These are phyloP conservation scores for Blera fallax DNA, from an alignment of 2,888 invertebrate genomes.

Conservation along the genomic window DNA sequence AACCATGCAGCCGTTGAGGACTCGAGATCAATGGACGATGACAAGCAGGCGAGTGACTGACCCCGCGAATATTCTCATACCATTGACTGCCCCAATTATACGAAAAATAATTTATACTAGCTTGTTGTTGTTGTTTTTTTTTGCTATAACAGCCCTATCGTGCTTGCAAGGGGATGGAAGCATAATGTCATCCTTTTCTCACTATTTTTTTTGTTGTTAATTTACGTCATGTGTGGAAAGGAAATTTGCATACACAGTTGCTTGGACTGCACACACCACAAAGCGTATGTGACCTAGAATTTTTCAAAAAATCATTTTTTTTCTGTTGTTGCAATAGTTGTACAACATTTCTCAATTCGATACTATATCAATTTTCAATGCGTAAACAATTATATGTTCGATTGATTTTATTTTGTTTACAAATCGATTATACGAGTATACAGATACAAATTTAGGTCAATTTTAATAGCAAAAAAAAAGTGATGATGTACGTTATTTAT, in stretches of 20 bases:
- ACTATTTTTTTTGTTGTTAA: background rate
- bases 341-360: background rate
- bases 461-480: background rate
- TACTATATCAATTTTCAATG: constrained; percentile 35
- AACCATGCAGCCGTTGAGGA: constrained; percentile 17
- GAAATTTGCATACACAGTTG: constrained; percentile 25
- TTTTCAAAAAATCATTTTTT: background rate
- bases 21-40: constrained; percentile 33
- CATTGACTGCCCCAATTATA: constrained; percentile 8
- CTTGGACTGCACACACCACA: background rate
- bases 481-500: constrained; percentile 1
- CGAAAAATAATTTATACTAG: background rate
- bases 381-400: constrained; percentile 35
- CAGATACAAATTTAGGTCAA: background rate
- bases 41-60: background rate
- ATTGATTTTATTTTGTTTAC: constrained; percentile 26
- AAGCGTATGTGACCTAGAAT: constrained; percentile 52
- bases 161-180: background rate
- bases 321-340: constrained; percentile 14
- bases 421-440: background rate
- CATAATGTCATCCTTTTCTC: constrained; percentile 5
- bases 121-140: background rate
- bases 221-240: background rate
- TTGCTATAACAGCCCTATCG: background rate
- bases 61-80: background rate